Base-by-base conservation (phyloP, 2,888 invertebrate genomes). In the Cheilosia urbana region DNA sequence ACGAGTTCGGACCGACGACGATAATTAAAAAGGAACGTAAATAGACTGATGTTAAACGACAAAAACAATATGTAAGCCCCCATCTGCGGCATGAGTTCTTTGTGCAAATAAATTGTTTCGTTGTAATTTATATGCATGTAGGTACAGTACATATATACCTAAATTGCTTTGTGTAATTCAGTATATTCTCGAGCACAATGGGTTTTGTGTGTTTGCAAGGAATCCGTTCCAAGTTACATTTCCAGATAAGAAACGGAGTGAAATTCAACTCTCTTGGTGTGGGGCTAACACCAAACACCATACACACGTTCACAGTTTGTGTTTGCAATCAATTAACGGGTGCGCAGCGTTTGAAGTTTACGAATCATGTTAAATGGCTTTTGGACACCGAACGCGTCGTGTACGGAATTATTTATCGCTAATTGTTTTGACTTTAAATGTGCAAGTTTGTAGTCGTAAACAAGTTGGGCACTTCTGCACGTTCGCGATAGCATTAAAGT, bases 401-500 rank as follows among this genome's bases (percentile, higher is more conserved):
- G 58, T 37, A 37, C 24, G 17, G 37, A 66, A 73, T 77, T 63
- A 27, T 17, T 65, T 75, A 75, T 51, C 7, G 45, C 21, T 63
- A 57, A 42, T 55, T 45, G 68, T 60, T 65, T 49, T 47, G 45
- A 30, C 42, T 55, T 40, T 13, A 40, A 42, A 47, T 55, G 60
- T 42, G 19, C 42, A 15, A 60, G 60, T 37, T 37, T 37, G 13
- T 66, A 71, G 66, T 66, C 60, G 53, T 37, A 55, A 65, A 66
- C 71, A 30, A 62, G 55, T 72, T 72, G 45, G 63, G 55, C 68
- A 63, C 34, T 63, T 79, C 40, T 69, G 83, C 73, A 84, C 83
- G 83, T 79, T 53, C 68, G 13, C 37, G 27, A 69, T 57, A 42
- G 15, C 13, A 37, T 13, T 37, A 37, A 37, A 37, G 13, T 37